Evolutionary conservation across 2,888 invertebrate genomes (phyloP).

Genomic region (Ormyrus labotus): DNA sequence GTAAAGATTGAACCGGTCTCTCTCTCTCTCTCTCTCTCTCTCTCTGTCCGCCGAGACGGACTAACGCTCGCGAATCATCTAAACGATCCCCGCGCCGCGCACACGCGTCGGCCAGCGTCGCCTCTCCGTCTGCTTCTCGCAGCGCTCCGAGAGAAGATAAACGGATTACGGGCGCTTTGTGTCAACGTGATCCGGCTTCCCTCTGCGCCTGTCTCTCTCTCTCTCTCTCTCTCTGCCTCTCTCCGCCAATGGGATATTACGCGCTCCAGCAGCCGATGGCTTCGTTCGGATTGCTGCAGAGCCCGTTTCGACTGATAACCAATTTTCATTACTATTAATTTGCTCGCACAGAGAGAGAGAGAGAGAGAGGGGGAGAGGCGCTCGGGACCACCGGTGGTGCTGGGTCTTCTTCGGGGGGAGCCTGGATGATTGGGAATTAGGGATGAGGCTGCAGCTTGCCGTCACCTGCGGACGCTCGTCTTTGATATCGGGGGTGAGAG

Average conservation of each 20-base stretch:
- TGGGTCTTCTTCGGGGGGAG: too few relatives aligned
- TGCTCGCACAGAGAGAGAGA: constrained; percentile 40
- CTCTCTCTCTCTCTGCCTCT: constrained; percentile 37
- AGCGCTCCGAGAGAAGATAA: constrained; percentile 74
- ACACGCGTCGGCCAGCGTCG: background rate
- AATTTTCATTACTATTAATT: constrained; percentile 72
- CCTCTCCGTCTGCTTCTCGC: constrained; percentile 48
- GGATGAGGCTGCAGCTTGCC: too few relatives aligned
- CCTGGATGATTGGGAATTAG: too few relatives aligned
- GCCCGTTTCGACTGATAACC: constrained; percentile 73
- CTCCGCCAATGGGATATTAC: constrained; percentile 73
- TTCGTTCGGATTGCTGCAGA: constrained; percentile 57
- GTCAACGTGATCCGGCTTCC: constrained; percentile 75
- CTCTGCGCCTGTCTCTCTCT: constrained; percentile 52
- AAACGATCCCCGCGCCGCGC: constrained; percentile 6
- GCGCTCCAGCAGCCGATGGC: constrained; percentile 71
- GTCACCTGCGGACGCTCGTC: too few relatives aligned
- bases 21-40: too few relatives aligned
- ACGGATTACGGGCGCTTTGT: constrained; percentile 76
- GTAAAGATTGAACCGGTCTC: constrained; percentile 7
- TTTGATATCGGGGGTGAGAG: too few relatives aligned
- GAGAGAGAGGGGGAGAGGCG: background rate
- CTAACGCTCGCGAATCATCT: background rate
- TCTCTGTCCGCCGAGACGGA: background rate
- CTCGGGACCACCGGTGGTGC: too few relatives aligned